Percentiles rank a stretch among this genome's conserved stretches.
phyloP scores from a whole-genome alignment of 2,797 vertebrate species.

The Denticeps clupeoides region DNA sequence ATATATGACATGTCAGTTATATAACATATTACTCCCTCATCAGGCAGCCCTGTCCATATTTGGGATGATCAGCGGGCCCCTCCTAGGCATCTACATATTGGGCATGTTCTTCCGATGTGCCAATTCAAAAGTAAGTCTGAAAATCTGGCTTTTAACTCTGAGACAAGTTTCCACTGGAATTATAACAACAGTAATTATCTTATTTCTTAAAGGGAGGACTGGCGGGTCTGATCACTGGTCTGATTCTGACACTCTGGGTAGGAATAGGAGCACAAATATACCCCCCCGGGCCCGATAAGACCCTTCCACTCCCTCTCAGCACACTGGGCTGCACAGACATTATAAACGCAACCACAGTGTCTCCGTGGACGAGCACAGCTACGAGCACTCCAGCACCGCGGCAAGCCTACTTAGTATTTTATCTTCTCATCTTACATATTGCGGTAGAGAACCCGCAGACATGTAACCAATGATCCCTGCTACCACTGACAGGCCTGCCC shows the following conservation, averaged over 20 bases:
- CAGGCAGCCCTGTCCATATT: conserved; percentile 74
- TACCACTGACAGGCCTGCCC: conserved; percentile 48
- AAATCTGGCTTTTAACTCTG: no score
- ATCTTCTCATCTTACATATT: not conserved
- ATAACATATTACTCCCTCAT: not conserved
- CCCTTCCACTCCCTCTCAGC: conserved; percentile 56
- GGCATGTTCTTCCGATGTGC: conserved; percentile 68
- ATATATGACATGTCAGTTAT: not conserved
- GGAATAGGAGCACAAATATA: conserved; percentile 80
- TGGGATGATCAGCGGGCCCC: conserved; percentile 72
- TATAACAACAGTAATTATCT: no score
- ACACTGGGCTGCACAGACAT: conserved; percentile 46
- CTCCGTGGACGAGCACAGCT: conserved; percentile 41
- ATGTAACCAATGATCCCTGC: no score
- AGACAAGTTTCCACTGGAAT: no score
- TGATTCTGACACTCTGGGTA: conserved; percentile 73
- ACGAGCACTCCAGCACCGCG: conserved; percentile 14
- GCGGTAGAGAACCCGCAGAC: no score
- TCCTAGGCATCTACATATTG: conserved; percentile 66
- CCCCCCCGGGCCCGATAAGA: conserved; percentile 59
- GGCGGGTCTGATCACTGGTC: conserved; percentile 63
- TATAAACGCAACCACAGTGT: conserved; percentile 35
- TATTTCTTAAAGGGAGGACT: conserved; percentile 64
- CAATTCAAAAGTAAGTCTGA: conserved; percentile 68
- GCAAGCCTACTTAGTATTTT: conserved; percentile 1